Percentiles rank a stretch among this genome's conserved stretches.
These are phyloP conservation scores for Mastomys coucha DNA, from an alignment of 2,113 vertebrate species.

Conservation along the genomic window DNA sequence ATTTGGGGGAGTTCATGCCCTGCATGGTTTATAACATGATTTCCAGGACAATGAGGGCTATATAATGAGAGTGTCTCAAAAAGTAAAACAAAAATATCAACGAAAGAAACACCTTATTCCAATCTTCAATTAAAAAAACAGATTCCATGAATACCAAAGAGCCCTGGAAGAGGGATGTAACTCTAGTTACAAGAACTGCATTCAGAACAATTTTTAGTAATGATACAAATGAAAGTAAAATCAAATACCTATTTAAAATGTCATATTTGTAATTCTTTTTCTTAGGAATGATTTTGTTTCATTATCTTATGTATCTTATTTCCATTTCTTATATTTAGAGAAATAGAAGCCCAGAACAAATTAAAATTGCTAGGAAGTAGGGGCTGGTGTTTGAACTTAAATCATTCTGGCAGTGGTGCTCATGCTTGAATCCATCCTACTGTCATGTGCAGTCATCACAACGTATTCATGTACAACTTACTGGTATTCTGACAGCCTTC, in stretches of 20 bases:
- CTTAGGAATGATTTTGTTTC: background rate
- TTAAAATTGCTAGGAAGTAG: background rate
- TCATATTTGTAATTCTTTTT: background rate
- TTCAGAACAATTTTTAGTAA: background rate
- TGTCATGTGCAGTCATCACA: background rate
- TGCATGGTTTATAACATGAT: too few species aligned
- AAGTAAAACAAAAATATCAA: background rate
- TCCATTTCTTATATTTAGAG: background rate
- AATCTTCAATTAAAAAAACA: background rate
- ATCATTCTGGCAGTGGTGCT: background rate
- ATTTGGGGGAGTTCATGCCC: too few species aligned
- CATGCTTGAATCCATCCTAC: background rate
- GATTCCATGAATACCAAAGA: background rate
- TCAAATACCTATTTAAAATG: background rate
- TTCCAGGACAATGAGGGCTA: background rate
- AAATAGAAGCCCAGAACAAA: background rate
- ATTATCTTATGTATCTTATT: background rate
- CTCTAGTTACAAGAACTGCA: background rate
- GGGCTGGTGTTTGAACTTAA: constrained; percentile 11
- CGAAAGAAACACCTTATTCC: background rate
- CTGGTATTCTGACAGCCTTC: constrained; percentile 3
- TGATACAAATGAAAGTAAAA: background rate
- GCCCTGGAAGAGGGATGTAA: background rate
- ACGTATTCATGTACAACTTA: background rate
- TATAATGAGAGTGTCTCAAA: background rate